Evolutionary conservation across 2,797 vertebrate genomes (phyloP), one percentile per base, ranked within the genome.

Genomic region (Pangasius sanitwongsei): DNA sequence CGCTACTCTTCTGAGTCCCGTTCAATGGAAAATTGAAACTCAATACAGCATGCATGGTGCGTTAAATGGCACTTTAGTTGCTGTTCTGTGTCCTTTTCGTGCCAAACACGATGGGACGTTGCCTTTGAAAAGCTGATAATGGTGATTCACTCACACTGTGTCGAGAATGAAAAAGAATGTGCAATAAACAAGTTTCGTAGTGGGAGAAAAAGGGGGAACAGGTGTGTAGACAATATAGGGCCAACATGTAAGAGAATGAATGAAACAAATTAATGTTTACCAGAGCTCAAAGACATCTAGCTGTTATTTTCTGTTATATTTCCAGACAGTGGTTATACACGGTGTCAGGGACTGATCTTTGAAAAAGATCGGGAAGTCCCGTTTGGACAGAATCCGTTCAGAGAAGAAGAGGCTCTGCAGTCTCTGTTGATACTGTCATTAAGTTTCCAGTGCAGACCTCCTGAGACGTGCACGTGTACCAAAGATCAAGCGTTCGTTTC

Each of bases 401-500:
- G 18, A 89, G 55, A 34, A 74, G 69, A 53, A 28, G 57, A 50
- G 1, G 44, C 31, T 82, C 44, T 23, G 28, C 28, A 1, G 82
- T 83, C 6, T 65, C 69, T 87, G 25, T 34, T 67, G n/a, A 86
- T 25, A 41, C 25, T 6, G 25, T 44, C n/a, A 59, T 75, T 83
- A 87, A 34, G 70, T 87, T 91, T 87, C 15, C 31, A 28, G 34
- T 11, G 28, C 91, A 85, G 87, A 86, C 92, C 91, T 93, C 89
- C 89, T 91, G 93, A 91, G 89, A 92, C 89, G 92, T 95, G 94
- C 94, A 95, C 95, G 93, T 88, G 90, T 96, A 95, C 96, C 96
- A 97, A 97, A 96, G 96, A 97, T 93, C 87, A 92, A 90, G 83
- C 90, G 86, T 91, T 95, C 89, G 86, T 93, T 93, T 92, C 89